These are phyloP conservation scores for Coilia nasus DNA, from an alignment of 2,797 vertebrate genomes.

Conservation along the genomic window DNA sequence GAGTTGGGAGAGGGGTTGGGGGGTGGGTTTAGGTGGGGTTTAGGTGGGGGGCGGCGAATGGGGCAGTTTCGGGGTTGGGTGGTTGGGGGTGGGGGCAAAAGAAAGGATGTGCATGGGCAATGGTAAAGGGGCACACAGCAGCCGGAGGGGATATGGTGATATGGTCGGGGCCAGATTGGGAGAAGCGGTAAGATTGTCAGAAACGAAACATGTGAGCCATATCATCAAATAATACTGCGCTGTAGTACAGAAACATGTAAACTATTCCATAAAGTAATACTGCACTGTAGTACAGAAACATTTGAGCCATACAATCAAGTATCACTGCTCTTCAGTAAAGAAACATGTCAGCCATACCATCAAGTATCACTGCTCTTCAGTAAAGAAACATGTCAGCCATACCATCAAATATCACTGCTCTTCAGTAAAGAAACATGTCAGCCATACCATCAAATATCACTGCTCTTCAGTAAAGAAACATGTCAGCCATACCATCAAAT, in stretches of 20 bases:
- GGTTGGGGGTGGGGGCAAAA: background rate
- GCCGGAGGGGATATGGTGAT: background rate
- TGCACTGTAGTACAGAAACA: background rate
- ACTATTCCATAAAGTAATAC: too few species aligned
- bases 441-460: too few species aligned
- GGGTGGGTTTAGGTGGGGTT: conserved; percentile 36
- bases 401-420: too few species aligned
- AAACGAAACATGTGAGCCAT: background rate
- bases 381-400: too few species aligned
- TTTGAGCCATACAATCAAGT: background rate
- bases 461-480: too few species aligned
- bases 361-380: too few species aligned
- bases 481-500: too few species aligned
- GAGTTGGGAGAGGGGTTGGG: conserved; percentile 45
- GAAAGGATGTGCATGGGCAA: background rate
- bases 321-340: too few species aligned
- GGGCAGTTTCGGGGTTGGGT: conserved; percentile 22
- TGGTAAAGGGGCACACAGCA: background rate
- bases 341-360: too few species aligned
- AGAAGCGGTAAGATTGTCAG: background rate
- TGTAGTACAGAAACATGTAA: too few species aligned
- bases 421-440: too few species aligned
- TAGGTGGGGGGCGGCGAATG: conserved; percentile 41
- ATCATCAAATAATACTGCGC: background rate
- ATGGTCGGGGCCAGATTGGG: background rate